These are phyloP conservation scores for Ridgeia piscesae DNA, from an alignment of 1,140 invertebrate genomes.

Conservation along the genomic window DNA sequence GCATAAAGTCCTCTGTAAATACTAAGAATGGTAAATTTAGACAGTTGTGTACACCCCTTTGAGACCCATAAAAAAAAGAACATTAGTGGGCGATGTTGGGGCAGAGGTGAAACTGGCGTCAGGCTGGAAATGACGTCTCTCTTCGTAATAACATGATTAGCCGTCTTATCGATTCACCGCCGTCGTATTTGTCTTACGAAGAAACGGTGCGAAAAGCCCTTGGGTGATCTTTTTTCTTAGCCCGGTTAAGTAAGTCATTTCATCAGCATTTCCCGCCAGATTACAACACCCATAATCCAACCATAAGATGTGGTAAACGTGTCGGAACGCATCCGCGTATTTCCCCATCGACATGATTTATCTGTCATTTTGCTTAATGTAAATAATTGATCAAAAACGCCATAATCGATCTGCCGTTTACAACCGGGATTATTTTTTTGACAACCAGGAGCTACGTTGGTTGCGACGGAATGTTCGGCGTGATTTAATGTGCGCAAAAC, in stretches of 20 bases:
- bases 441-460: background rate
- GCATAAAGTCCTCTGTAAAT: too few relatives aligned
- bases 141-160: background rate
- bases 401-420: background rate
- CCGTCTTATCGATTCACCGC: background rate
- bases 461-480: background rate
- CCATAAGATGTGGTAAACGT: background rate
- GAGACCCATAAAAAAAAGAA: background rate
- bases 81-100: background rate
- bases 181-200: background rate
- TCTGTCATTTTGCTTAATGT: background rate
- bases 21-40: too few relatives aligned
- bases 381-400: background rate
- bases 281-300: background rate
- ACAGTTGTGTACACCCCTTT: too few relatives aligned
- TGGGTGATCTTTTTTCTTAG: background rate
- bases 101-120: background rate
- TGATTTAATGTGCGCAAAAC: background rate
- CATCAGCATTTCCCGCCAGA: background rate
- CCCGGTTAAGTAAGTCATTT: background rate
- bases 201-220: background rate
- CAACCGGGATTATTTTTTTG: background rate
- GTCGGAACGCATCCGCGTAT: background rate
- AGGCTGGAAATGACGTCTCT: background rate
- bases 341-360: background rate